Evolutionary conservation across 2,888 invertebrate genomes (phyloP), one percentile per base, ranked within the genome.

Genomic region (Alloplasta piceator): DNA sequence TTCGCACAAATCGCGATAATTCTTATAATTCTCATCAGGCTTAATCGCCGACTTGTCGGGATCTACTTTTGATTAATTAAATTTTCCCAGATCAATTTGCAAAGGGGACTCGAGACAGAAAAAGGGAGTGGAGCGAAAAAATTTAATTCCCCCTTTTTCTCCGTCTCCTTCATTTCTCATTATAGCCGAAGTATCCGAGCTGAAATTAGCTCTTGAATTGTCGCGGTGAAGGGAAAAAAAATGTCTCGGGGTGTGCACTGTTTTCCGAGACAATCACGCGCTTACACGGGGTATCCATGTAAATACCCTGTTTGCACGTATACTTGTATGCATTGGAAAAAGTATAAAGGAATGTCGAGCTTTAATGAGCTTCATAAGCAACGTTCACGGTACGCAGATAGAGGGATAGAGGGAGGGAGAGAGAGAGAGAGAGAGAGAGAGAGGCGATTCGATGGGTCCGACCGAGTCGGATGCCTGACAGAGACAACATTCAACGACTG

Each of bases 281-380:
- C 50, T n/a, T 38, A 7, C 12, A 64, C 43, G 52, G 16, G 14
- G 39, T 50, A 67, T 67, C 39, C 38, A 38, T 48, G 39, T 52
- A 52, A 38, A 14, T 14, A 39, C 38, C 12, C n/a, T 43, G 9
- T 39, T 39, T 58, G 41, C 16, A 67, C 4, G n/a, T 61, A 71
- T 52, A 61, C 16, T 38, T 46, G 10, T 39, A 56, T 48, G 16
- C 50, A 67, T 67, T 48, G 48, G 74, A 14, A 60, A 67, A 74
- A 12, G 60, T 61, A 63, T 50, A 68, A 68, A 70, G 63, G 63
- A 63, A 61, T 76, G 9, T 36, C 55, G 66, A 58, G 74, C 74
- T 66, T 76, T 76, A 76, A 68, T 76, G 76, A 76, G 76, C 76
- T 70, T 70, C 39, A 76, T 76, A 55, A 76, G 68, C 63, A 76